Evolutionary conservation across 1,140 invertebrate species (phyloP).

Genomic region (Bombus turneri): DNA sequence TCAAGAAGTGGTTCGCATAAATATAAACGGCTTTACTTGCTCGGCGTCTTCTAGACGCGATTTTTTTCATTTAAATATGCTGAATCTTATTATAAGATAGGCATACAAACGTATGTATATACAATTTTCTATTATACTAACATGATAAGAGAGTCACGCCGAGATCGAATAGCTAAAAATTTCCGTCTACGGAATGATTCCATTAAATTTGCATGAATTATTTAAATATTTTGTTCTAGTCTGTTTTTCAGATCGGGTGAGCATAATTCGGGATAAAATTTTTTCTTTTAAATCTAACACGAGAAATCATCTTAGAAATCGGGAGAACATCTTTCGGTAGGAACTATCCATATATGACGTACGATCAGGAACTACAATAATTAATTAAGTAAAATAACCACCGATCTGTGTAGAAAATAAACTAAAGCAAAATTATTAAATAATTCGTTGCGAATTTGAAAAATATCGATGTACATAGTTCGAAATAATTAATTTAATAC

Average conservation of each 20-base stretch:
- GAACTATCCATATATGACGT: neutral
- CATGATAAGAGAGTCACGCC: slow-evolving; percentile 36
- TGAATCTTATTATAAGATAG: slow-evolving; percentile 50
- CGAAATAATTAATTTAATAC: neutral
- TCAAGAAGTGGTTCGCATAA: slow-evolving; percentile 24
- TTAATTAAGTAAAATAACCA: too few species aligned
- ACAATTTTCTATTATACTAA: slow-evolving; percentile 51
- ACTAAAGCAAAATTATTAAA: neutral
- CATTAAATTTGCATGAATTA: neutral
- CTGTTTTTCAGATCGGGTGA: neutral
- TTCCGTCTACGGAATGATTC: slow-evolving; percentile 4
- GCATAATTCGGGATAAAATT: neutral
- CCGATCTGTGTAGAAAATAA: neutral
- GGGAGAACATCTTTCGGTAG: neutral
- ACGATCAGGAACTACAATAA: neutral
- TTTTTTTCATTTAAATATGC: slow-evolving; percentile 38
- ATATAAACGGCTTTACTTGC: slow-evolving; percentile 23
- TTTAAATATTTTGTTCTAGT: neutral
- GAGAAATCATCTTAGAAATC: neutral
- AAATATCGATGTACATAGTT: neutral
- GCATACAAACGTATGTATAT: slow-evolving; percentile 41
- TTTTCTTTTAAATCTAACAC: neutral
- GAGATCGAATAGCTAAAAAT: slow-evolving; percentile 47
- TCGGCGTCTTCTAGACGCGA: neutral
- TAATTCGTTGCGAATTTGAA: neutral